Conservation (phyloP, 2,797 vertebrate species). For the Hypotaenidia okinawae region DNA sequence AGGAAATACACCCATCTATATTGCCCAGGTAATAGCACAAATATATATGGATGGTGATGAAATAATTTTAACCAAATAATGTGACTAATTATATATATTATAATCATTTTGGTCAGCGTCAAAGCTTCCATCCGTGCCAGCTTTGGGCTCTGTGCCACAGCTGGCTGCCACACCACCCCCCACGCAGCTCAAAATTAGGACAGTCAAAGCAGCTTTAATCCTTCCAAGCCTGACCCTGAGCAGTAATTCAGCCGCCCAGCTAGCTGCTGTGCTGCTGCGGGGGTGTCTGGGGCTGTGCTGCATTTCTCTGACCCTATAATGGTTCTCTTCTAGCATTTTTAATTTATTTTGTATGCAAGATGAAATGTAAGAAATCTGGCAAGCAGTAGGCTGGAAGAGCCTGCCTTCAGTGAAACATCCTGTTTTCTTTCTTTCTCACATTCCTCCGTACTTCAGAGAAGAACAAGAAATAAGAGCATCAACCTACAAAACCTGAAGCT, state of each 20-base stretch:
- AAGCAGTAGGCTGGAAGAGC: not conserved
- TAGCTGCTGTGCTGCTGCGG: not conserved
- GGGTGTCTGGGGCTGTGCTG: not conserved
- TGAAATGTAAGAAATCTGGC: not conserved
- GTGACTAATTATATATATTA: not conserved
- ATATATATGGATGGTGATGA: not conserved
- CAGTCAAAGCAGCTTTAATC: conserved; percentile 32
- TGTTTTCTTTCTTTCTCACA: not conserved
- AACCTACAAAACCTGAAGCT: not conserved
- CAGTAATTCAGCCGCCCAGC: not conserved
- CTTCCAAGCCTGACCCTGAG: not conserved
- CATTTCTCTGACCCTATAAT: not conserved
- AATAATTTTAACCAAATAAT: conserved; percentile 6
- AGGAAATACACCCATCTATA: conserved; percentile 10
- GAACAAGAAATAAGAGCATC: not conserved
- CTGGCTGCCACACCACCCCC: not conserved
- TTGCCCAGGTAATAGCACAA: not conserved
- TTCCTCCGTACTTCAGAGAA: not conserved
- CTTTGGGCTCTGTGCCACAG: not conserved
- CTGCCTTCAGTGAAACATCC: not conserved
- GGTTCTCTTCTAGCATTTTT: not conserved
- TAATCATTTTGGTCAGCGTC: not conserved
- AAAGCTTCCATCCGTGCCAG: not conserved
- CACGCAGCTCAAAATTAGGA: not conserved
- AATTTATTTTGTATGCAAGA: too few species aligned